phyloP scores from a whole-genome alignment of 2,797 vertebrate genomes.

The Avahi laniger region DNA sequence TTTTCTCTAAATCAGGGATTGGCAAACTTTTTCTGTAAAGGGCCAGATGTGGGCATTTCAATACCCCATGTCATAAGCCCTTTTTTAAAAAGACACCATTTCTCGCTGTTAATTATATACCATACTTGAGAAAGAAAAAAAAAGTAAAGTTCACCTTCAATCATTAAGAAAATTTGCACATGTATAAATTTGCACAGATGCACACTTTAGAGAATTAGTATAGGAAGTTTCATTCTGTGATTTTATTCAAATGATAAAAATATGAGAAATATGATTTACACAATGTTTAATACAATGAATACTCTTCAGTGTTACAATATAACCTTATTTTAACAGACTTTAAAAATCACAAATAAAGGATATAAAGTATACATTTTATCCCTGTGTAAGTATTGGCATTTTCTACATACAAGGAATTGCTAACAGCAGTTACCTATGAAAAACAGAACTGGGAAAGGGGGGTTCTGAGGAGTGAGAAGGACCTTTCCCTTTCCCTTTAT shows the following conservation, averaged over 20 bases:
- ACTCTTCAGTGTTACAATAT: conserved; percentile 31
- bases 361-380: neutral
- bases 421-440: neutral
- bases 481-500: neutral
- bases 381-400: neutral
- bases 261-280: neutral
- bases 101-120: conserved; percentile 26
- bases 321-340: conserved; percentile 37
- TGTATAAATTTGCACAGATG: neutral
- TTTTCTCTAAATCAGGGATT: neutral
- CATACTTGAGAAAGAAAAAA: neutral
- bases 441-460: neutral
- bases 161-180: conserved; percentile 38
- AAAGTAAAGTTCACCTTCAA: neutral
- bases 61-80: neutral
- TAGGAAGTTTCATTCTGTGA: neutral
- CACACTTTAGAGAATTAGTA: neutral
- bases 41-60: neutral
- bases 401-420: conserved; percentile 10
- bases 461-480: neutral
- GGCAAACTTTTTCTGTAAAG: neutral
- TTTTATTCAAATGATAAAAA: conserved; percentile 39
- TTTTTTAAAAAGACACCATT: conserved; percentile 1
- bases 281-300: conserved; percentile 19
- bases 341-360: neutral